phyloP scores from a whole-genome alignment of 2,113 vertebrate genomes.

The Clarias batrachus region DNA sequence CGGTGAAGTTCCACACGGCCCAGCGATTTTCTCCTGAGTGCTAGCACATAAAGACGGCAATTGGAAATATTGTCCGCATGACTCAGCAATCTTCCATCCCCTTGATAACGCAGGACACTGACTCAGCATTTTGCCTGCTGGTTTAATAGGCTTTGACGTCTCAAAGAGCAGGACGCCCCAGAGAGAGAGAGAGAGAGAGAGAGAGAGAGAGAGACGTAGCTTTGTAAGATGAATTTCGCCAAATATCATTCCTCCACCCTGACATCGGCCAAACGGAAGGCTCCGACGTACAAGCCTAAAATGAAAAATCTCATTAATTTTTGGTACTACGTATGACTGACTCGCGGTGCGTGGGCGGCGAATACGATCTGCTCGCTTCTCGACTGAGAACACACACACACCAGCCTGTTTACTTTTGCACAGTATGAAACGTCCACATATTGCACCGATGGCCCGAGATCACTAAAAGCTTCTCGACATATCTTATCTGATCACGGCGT shows the following conservation, averaged over 20 bases:
- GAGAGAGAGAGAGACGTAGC: neutral
- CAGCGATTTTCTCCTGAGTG: neutral
- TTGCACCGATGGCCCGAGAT: neutral
- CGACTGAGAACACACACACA: neutral
- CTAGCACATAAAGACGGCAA: constrained; percentile 12
- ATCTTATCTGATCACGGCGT: neutral
- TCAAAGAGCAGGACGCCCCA: neutral
- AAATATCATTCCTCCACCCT: constrained; percentile 43
- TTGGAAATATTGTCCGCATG: constrained; percentile 40
- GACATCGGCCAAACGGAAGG: constrained; percentile 41
- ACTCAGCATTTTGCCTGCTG: constrained; percentile 35
- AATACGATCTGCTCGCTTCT: constrained; percentile 26
- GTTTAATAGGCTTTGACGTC: constrained; percentile 39
- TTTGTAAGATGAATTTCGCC: constrained; percentile 22
- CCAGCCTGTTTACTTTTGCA: constrained; percentile 23
- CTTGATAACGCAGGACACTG: constrained; percentile 33
- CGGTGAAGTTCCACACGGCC: no score
- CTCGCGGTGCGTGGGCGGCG: neutral
- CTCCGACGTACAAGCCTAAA: constrained; percentile 29
- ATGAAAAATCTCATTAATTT: constrained; percentile 45
- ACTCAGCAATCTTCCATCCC: constrained; percentile 29
- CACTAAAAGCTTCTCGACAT: constrained; percentile 3
- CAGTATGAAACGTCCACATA: neutral
- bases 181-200: constrained; percentile 1
- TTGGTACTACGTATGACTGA: constrained; percentile 20